Conservation (phyloP, 2,797 vertebrate genomes). For the Hyperoplus lanceolatus region DNA sequence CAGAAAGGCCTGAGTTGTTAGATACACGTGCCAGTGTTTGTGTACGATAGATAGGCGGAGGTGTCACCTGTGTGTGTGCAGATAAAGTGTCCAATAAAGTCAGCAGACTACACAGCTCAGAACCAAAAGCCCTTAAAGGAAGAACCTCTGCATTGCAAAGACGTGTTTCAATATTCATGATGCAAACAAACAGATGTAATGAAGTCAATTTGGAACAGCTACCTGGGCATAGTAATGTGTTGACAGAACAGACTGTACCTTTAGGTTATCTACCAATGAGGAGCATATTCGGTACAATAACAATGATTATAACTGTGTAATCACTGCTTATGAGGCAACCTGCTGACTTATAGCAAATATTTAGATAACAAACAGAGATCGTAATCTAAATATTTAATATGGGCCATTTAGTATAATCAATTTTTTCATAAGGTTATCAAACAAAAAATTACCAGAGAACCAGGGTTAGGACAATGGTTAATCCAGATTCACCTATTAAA, state of each 20-base stretch:
- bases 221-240: not conserved
- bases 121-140: not conserved
- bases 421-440: not conserved
- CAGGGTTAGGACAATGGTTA: not conserved
- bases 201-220: not conserved
- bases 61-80: conserved; percentile 56
- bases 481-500: conserved; percentile 14
- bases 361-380: conserved; percentile 2
- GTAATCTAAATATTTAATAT: not conserved
- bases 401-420: not conserved
- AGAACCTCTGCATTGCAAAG: not conserved
- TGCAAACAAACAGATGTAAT: not conserved
- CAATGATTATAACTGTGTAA: not conserved
- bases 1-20: conserved; percentile 35
- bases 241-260: not conserved
- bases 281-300: not conserved
- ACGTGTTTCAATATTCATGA: not conserved
- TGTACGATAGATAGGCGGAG: conserved; percentile 61
- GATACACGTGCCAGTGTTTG: conserved; percentile 63
- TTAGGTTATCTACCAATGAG: not conserved
- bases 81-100: conserved; percentile 68
- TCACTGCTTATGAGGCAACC: not conserved
- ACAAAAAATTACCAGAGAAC: not conserved
- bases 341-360: not conserved
- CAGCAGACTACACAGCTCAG: not conserved